Evolutionary conservation across 64 coral and sea anemone species (phyloP).

Genomic region (Pocillopora damicornis): DNA sequence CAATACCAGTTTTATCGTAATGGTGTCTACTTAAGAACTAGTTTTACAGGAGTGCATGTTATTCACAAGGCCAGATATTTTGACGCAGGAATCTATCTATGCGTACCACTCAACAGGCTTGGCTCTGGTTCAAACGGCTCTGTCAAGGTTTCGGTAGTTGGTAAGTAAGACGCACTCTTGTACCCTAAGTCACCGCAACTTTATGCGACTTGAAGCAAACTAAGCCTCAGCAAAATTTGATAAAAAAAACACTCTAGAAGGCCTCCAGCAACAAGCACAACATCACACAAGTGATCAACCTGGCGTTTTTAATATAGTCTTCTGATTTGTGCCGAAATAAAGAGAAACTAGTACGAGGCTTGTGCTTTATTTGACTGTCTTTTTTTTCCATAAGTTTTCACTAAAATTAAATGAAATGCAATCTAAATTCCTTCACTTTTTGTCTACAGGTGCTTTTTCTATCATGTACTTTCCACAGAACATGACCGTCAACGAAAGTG

Average conservation of each 20-base stretch:
- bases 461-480: slow-evolving; percentile 14
- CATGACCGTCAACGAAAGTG: slow-evolving; percentile 25
- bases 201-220: too few species aligned
- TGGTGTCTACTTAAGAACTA: slow-evolving; percentile 20
- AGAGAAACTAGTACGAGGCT: too few species aligned
- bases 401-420: too few species aligned
- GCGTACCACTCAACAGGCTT: slow-evolving; percentile 43
- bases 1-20: slow-evolving; percentile 64
- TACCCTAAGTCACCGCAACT: too few species aligned
- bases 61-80: slow-evolving; percentile 41
- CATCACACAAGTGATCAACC: too few species aligned
- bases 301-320: too few species aligned
- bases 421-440: background rate
- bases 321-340: too few species aligned
- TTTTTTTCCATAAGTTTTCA: too few species aligned
- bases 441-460: slow-evolving; percentile 12
- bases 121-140: slow-evolving; percentile 37
- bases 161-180: background rate
- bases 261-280: too few species aligned
- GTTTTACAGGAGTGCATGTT: slow-evolving; percentile 1
- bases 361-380: too few species aligned
- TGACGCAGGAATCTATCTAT: slow-evolving; percentile 54
- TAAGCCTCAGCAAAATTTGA: too few species aligned
- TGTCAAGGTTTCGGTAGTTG: slow-evolving; percentile 15
- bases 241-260: too few species aligned